Conservation (phyloP, 2,797 vertebrate genomes). For the Ambastaia sidthimunki region DNA sequence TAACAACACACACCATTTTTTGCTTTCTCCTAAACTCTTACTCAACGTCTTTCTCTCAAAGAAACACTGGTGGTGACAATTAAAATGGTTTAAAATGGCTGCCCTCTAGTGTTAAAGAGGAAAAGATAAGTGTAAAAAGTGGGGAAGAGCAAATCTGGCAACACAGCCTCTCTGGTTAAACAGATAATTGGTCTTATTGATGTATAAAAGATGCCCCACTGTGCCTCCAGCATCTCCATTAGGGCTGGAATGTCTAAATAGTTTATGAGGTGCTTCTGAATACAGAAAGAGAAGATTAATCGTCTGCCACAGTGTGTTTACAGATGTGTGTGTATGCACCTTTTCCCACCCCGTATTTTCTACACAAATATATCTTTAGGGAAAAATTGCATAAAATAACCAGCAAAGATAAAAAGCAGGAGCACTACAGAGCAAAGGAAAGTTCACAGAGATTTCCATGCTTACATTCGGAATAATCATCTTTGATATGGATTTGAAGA, state of each 20-base stretch:
- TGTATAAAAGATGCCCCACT: constrained; percentile 97
- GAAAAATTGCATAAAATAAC: constrained; percentile 51
- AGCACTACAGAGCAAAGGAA: constrained; percentile 69
- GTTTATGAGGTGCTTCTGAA: constrained; percentile 92
- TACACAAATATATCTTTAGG: constrained; percentile 53
- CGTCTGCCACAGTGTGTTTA: constrained; percentile 83
- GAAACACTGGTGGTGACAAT: constrained; percentile 52
- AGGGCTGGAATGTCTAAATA: constrained; percentile 94
- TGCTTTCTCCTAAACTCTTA: not conserved
- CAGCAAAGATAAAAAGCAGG: constrained; percentile 42
- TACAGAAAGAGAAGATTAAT: constrained; percentile 79
- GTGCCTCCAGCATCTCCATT: constrained; percentile 96
- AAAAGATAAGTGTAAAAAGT: constrained; percentile 49
- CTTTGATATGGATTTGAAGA: constrained; percentile 18
- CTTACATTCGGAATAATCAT: not conserved
- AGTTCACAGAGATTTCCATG: constrained; percentile 22
- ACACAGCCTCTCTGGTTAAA: constrained; percentile 92
- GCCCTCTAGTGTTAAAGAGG: constrained; percentile 77
- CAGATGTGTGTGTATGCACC: constrained; percentile 34
- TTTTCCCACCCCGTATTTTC: constrained; percentile 48
- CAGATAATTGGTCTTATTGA: constrained; percentile 99
- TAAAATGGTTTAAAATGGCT: constrained; percentile 49
- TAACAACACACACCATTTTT: not conserved
- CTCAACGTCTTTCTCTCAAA: constrained; percentile 44
- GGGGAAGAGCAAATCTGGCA: constrained; percentile 83